Evolutionary conservation across 2,113 vertebrate genomes (phyloP), one percentile per base, ranked within the genome.

Genomic region (Hyperopisus bebe): DNA sequence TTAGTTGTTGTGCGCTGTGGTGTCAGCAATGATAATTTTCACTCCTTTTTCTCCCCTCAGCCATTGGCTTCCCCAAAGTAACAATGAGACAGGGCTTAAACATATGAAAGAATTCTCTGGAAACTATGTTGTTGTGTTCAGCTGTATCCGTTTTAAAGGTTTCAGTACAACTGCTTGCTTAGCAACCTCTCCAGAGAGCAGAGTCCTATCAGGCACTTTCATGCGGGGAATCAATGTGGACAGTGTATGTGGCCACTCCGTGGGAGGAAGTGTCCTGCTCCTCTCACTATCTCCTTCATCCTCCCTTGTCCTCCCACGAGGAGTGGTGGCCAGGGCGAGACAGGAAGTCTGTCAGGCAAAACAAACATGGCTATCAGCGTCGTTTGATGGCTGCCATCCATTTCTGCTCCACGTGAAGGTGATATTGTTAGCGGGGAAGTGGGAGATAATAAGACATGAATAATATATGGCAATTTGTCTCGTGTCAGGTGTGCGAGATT

Each of bases 381-480:
- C 74, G 46, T 24, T 35, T 83, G 90, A 90, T 83, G 50, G 86
- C 89, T 80, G 74, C 55, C 91, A 89, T 88, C 82, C 92, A 87
- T 90, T 90, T 87, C 21, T 10, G 91, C 74, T 39, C 47, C 9
- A 2, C 92, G 83, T 83, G 90, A 91, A 86, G 89, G 89, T 92
- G 88, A 9, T 90, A 91, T 50, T 83, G 88, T 87, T 85, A 88
- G 83, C 84, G 90, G 66, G 89, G 88, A 77, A 27, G 88, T 15
- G 5, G 31, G 19, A 85, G 86, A 51, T 90, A 9, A 80, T 89
- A 94, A 86, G 0, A 48, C 17, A 21, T 88, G 89, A 91, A 89
- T 21, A 90, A 21, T 80, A 83, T 86, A 19, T 51, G 27, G 88
- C 10, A 17, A 21, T 21, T 89, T 91, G 2, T 0, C 55, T 15